Conservation (phyloP, 2,797 vertebrate species). For the Enteromius thamalakanensis region DNA sequence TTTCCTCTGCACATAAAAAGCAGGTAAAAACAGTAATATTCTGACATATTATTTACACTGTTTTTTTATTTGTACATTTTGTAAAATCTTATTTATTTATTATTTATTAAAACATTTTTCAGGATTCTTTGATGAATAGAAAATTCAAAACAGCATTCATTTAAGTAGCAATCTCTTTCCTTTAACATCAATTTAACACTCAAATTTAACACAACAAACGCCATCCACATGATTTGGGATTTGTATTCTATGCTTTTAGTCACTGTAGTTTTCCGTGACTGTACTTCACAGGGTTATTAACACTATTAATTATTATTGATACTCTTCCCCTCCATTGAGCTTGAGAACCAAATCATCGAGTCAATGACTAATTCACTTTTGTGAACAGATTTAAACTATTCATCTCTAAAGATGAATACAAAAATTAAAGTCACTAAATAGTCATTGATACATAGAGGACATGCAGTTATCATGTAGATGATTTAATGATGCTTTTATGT, state of each 20-base stretch:
- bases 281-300: not conserved
- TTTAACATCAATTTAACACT: no score
- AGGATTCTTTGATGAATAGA: not conserved
- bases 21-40: not conserved
- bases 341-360: not conserved
- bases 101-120: not conserved
- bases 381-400: not conserved
- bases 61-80: not conserved
- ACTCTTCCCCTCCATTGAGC: not conserved
- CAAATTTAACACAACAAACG: not conserved
- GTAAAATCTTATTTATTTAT: not conserved
- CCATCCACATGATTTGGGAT: not conserved
- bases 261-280: not conserved
- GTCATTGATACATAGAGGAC: not conserved
- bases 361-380: not conserved
- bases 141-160: not conserved
- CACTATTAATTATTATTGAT: not conserved
- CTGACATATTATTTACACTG: not conserved
- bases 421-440: not conserved
- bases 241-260: not conserved
- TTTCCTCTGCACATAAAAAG: not conserved
- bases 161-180: not conserved
- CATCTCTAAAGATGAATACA: not conserved
- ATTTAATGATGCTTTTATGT: constrained; percentile 3
- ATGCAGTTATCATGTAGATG: not conserved